Conservation (phyloP, 2,113 vertebrate genomes). For the Balaeniceps rex region DNA sequence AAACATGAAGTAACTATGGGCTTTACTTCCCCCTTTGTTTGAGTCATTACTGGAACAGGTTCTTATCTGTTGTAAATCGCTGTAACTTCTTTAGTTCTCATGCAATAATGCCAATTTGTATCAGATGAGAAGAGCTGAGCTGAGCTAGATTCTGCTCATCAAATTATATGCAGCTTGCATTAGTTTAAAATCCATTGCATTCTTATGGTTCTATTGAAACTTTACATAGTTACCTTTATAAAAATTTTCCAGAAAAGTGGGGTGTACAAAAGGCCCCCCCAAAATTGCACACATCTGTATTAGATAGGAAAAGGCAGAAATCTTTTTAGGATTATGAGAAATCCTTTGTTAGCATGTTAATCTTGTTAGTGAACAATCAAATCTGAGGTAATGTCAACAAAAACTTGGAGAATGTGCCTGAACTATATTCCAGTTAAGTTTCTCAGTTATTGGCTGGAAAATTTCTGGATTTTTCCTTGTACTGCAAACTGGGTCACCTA, state of each 20-base stretch:
- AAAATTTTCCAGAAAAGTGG: not conserved
- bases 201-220: not conserved
- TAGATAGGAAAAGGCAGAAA: not conserved
- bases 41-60: not conserved
- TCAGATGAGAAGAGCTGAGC: not conserved
- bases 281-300: not conserved
- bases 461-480: not conserved
- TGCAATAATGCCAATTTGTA: not conserved
- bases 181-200: not conserved
- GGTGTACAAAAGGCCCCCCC: accelerated
- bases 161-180: not conserved
- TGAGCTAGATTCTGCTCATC: not conserved
- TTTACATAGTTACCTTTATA: not conserved
- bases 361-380: not conserved
- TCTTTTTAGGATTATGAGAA: not conserved
- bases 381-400: not conserved
- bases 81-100: not conserved
- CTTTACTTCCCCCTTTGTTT: not conserved
- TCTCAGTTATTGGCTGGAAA: not conserved
- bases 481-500: not conserved
- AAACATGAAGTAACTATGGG: not conserved
- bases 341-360: not conserved
- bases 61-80: not conserved
- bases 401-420: not conserved
- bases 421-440: not conserved